Percentiles rank a stretch among this genome's conserved stretches.
Evolutionary conservation across 2,888 invertebrate genomes (phyloP).

Genomic region (Dolichopus griseipennis): DNA sequence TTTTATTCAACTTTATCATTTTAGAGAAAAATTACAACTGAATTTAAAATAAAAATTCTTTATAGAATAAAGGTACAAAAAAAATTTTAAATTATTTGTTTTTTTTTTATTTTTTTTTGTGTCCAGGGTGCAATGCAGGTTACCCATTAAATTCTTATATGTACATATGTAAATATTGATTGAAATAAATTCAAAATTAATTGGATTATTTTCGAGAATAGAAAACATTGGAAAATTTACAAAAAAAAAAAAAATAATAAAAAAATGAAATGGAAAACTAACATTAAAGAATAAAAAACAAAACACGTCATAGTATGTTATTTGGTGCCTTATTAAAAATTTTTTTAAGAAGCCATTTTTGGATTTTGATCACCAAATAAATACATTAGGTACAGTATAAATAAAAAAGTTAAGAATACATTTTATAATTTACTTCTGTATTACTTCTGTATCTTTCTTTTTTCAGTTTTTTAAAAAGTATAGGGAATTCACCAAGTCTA

Average conservation of each 20-base stretch:
- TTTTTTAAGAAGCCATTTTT: neutral
- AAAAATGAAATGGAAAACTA: neutral
- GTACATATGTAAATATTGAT: neutral
- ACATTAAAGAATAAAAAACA: neutral
- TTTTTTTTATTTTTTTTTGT: too few relatives aligned
- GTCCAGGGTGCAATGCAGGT: neutral
- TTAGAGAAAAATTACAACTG: neutral
- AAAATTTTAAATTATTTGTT: too few relatives aligned
- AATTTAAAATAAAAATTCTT: constrained; percentile 4
- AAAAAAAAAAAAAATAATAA: neutral
- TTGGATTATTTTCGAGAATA: neutral
- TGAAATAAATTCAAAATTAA: neutral
- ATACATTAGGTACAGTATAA: too few relatives aligned
- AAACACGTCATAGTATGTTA: neutral
- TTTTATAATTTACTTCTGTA: too few relatives aligned
- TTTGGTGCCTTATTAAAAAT: constrained; percentile 1
- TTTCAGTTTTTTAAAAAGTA: too few relatives aligned
- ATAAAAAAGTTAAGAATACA: too few relatives aligned
- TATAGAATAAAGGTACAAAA: neutral
- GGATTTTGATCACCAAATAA: neutral
- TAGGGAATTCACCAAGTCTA: too few relatives aligned
- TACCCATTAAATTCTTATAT: neutral
- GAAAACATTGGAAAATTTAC: too few relatives aligned
- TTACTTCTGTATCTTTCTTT: too few relatives aligned
- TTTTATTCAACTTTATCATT: neutral